phyloP scores from a whole-genome alignment of 1,140 invertebrate species.

The Drosophila elegans region DNA sequence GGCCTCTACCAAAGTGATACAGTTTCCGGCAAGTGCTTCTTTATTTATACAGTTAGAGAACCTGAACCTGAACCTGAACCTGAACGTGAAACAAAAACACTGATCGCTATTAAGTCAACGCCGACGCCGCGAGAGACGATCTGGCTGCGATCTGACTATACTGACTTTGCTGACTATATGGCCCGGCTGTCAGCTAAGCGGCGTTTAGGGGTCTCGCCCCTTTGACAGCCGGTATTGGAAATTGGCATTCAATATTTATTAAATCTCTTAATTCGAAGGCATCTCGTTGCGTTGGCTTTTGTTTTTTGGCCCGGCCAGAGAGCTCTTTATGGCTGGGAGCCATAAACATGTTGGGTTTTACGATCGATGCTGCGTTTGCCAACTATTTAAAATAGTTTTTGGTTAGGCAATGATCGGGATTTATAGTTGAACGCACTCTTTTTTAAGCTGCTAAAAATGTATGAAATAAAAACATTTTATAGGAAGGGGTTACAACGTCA shows the following conservation, averaged over 20 bases:
- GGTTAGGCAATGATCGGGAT: constrained; percentile 23
- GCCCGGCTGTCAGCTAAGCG: constrained; percentile 49
- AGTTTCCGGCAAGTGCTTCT: constrained; percentile 77
- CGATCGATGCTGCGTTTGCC: constrained; percentile 31
- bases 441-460: neutral
- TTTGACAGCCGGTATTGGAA: constrained; percentile 53
- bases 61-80: constrained; percentile 40
- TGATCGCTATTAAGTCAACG: constrained; percentile 38
- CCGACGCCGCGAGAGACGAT: constrained; percentile 31
- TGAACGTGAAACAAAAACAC: constrained; percentile 28
- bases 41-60: constrained; percentile 79
- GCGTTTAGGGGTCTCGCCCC: constrained; percentile 55
- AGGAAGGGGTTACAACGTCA: no score
- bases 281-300: constrained; percentile 69
- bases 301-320: constrained; percentile 41
- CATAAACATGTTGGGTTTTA: constrained; percentile 56
- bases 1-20: constrained; percentile 69
- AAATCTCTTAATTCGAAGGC: constrained; percentile 75
- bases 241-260: constrained; percentile 71
- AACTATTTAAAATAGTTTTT: constrained; percentile 47
- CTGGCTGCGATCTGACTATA: constrained; percentile 36
- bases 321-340: constrained; percentile 40
- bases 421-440: constrained; percentile 27
- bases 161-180: neutral
- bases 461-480: no score